Conservation (phyloP, 2,797 vertebrate species). For the Natrix natrix region DNA sequence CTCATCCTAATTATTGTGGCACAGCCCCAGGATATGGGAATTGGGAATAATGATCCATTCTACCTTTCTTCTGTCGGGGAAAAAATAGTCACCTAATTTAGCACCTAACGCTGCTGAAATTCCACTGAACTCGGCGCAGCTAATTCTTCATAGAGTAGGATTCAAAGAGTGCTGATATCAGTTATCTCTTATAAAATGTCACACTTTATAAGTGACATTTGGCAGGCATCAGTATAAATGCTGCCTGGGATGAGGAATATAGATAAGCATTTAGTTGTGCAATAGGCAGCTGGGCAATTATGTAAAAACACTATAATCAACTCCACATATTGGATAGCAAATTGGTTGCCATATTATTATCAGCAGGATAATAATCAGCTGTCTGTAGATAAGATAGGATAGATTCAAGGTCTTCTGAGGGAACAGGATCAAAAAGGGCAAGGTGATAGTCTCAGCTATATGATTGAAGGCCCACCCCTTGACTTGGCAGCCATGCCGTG, state of each 20-base stretch:
- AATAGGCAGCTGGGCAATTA: background rate
- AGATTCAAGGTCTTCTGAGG: background rate
- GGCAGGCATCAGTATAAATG: background rate
- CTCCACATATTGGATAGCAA: background rate
- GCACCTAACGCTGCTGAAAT: background rate
- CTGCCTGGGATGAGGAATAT: background rate
- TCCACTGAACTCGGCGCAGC: background rate
- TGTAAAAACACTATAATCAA: background rate
- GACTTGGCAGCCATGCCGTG: background rate
- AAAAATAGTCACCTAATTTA: background rate
- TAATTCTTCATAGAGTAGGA: background rate
- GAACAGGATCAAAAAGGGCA: background rate
- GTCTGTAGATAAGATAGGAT: background rate
- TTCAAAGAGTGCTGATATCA: background rate
- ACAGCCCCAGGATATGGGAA: background rate
- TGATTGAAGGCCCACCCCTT: background rate
- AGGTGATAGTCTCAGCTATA: background rate
- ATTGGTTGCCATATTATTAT: background rate
- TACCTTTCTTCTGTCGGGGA: background rate
- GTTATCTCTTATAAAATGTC: background rate
- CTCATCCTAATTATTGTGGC: background rate
- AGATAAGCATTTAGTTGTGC: constrained; percentile 5
- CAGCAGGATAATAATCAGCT: background rate
- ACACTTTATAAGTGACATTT: background rate
- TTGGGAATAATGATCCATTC: background rate